Percentiles rank a stretch among this genome's conserved stretches.
Conservation (phyloP, 2,113 vertebrate genomes). For the Puntigrus tetrazona region DNA sequence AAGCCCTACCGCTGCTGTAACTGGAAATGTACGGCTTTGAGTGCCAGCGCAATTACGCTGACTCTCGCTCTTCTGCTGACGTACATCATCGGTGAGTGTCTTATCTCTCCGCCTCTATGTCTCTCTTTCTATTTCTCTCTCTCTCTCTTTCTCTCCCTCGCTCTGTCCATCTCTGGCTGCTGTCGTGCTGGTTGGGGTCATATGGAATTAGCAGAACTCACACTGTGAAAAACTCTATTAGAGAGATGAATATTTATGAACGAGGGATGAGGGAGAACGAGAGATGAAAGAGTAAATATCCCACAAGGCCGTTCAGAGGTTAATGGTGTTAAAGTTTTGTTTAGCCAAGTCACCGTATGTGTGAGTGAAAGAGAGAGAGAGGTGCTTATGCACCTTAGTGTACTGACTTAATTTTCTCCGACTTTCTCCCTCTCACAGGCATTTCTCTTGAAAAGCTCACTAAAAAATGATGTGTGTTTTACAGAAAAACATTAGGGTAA, state of each 20-base stretch:
- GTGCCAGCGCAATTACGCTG: slow-evolving; percentile 84
- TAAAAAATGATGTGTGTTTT: slow-evolving; percentile 17
- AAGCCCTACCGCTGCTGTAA: slow-evolving; percentile 90
- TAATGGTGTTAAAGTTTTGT: slow-evolving; percentile 61
- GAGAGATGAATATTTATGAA: slow-evolving; percentile 60
- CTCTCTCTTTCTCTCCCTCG: not conserved
- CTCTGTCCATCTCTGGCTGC: not conserved
- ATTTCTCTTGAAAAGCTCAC: slow-evolving; percentile 2
- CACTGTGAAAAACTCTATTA: slow-evolving; percentile 60
- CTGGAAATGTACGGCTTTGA: slow-evolving; percentile 89
- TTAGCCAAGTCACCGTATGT: slow-evolving; percentile 51
- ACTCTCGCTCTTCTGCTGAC: slow-evolving; percentile 84
- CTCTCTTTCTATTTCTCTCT: not conserved
- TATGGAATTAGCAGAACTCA: slow-evolving; percentile 57
- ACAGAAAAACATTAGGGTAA: slow-evolving; percentile 14
- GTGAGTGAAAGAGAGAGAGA: slow-evolving; percentile 38
- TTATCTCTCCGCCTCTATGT: not conserved
- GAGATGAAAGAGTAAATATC: slow-evolving; percentile 57
- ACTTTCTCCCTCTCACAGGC: slow-evolving; percentile 7
- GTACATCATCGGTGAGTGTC: slow-evolving; percentile 86
- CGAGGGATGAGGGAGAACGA: slow-evolving; percentile 48
- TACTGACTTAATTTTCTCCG: slow-evolving; percentile 5
- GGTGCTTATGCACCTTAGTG: slow-evolving; percentile 4
- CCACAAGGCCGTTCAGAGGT: slow-evolving; percentile 50
- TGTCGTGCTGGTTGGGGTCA: slow-evolving; percentile 44